Evolutionary conservation across 2,888 invertebrate genomes (phyloP).

Genomic region (Prosopocoilus inquinatus): DNA sequence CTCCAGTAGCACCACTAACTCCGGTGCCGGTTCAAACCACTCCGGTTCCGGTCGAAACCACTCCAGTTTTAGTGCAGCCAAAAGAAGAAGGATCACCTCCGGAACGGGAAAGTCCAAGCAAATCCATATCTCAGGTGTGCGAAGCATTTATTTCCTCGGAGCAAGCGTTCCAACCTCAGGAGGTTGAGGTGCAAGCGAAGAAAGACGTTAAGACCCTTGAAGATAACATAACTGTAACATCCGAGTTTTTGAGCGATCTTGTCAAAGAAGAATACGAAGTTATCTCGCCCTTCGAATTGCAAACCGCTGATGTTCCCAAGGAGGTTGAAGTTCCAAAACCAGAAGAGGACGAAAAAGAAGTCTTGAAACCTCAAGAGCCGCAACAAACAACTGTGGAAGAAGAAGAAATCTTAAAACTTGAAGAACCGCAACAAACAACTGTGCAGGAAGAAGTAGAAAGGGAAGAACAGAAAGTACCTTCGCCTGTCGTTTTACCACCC

Average conservation of each 20-base stretch:
- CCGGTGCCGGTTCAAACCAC: neutral
- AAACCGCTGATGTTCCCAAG: neutral
- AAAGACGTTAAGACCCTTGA: constrained; percentile 15
- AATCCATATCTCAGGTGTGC: constrained; percentile 5
- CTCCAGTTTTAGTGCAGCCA: neutral
- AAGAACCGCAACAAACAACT: neutral
- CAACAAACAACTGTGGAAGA: constrained; percentile 1
- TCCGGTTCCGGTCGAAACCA: neutral
- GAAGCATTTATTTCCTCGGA: constrained; percentile 7
- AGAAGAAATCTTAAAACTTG: neutral
- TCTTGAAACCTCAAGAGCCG: constrained; percentile 10
- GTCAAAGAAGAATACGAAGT: constrained; percentile 13
- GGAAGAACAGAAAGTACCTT: neutral
- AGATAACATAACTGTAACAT: constrained; percentile 18
- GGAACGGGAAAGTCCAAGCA: constrained; percentile 11
- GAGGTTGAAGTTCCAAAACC: neutral
- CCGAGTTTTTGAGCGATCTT: constrained; percentile 17
- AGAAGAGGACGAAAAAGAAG: constrained; percentile 21
- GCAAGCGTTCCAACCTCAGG: neutral
- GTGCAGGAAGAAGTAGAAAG: neutral
- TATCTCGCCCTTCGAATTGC: neutral
- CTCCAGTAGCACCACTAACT: neutral
- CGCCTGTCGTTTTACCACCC: neutral
- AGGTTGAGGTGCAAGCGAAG: constrained; percentile 1
- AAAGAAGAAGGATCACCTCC: neutral